Evolutionary conservation across 2,797 vertebrate genomes (phyloP), one percentile per base, ranked within the genome.

Genomic region (Tachyglossus aculeatus): DNA sequence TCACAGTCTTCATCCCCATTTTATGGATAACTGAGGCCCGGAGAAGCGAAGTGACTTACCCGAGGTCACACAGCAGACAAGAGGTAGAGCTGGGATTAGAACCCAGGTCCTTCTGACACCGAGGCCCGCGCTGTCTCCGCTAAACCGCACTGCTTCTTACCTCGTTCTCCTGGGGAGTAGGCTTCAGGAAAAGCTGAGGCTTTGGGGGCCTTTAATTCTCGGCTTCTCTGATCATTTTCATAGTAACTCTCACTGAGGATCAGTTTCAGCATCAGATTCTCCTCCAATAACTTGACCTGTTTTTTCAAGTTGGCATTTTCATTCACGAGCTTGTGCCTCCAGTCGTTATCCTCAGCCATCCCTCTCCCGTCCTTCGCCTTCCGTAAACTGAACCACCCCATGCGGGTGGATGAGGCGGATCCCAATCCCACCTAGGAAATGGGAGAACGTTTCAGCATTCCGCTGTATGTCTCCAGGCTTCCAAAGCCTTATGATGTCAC

Each of bases 291-390:
- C 7, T 78, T 75, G 48, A 88, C 82, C 77, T 88, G 85, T 67
- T 82, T 83, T 81, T 88, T 90, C 21, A 90, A 74, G 36, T 84
- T 77, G 0, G 75, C 80, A 0, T 90, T 89, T 81, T 89, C 86
- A 1, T 79, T 81, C 76, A 83, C 41, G 18, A 90, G 82, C 58
- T 81, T 68, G 77, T 22, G 82, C 81, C 82, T 73, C 51, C 85
- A 76, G 34, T 82, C 74, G 0, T 69, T 64, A 3, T 85, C 73
- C 57, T 80, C 85, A 0, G 78, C 81, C 84, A 86, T 87, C n/a
- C n/a, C n/a, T n/a, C n/a, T n/a, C n/a, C n/a, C n/a, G n/a, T n/a
- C n/a, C n/a, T n/a, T n/a, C n/a, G n/a, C n/a, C n/a, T n/a, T n/a
- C n/a, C n/a, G n/a, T n/a, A n/a, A n/a, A n/a, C n/a, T n/a, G n/a